Evolutionary conservation across 2,888 invertebrate genomes (phyloP), one percentile per base, ranked within the genome.

Genomic region (Antheraea assamensis): DNA sequence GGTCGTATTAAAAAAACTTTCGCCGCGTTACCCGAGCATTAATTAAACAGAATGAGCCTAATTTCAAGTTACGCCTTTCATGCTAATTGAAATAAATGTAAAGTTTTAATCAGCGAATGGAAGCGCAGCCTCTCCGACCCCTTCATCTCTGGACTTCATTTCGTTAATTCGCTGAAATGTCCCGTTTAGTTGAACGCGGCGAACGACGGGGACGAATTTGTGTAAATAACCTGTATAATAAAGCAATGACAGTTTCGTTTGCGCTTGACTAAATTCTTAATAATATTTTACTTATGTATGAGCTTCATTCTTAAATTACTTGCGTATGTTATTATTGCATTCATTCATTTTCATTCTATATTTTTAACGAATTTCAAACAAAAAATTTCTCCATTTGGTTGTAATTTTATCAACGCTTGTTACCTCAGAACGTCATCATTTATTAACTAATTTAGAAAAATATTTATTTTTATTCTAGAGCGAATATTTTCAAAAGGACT

Each of bases 61-160:
- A 90, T 91, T 91, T 87, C 85, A 87, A 87, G 86, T 87, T 85
- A 88, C 87, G 85, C 87, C 87, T 88, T 88, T 87, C 86, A 86
- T 80, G 79, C 81, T 90, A 92, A 91, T 90, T 92, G 91, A 91
- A 91, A 91, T 90, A 90, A 90, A 92, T 87, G 90, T 81, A 83
- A 86, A 85, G 84, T 89, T 90, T 91, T 90, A 88, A 90, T 90
- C 86, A 88, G 83, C 80, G 82, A 85, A 85, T 81, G 81, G 78
- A 74, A 68, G 78, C 58, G 61, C 70, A 55, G 27, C 24, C 49
- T 68, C 52, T 52, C 58, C 66, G 72, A 75, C 78, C 78, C 81
- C 77, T 78, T 79, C 72, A 74, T 76, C 73, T 73, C 72, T 72
- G 78, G 76, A 80, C 77, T 77, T 72, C 75, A 74, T 75, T 68